Conservation (phyloP, 2,113 vertebrate genomes). For the Pipa parva region DNA sequence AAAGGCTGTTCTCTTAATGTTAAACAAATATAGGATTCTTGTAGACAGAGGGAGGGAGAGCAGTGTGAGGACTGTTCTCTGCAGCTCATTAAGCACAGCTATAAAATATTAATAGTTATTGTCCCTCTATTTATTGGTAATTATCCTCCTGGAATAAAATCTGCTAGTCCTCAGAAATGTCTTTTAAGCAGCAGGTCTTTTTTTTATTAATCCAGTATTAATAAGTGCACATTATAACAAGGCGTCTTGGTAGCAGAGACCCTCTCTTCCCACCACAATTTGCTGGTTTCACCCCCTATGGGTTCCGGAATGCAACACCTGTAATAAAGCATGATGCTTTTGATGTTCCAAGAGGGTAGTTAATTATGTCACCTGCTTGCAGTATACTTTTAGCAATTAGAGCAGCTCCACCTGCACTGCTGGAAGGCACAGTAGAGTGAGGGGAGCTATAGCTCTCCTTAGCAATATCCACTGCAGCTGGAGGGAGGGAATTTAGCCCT, state of each 20-base stretch:
- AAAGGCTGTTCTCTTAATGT: not conserved
- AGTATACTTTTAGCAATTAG: slow-evolving; percentile 21
- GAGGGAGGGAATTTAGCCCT: too few relatives aligned
- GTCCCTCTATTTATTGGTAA: slow-evolving; percentile 69
- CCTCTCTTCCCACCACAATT: not conserved
- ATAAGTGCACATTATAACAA: slow-evolving; percentile 20
- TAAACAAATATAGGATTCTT: slow-evolving; percentile 11
- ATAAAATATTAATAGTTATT: slow-evolving; percentile 73
- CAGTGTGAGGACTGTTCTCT: slow-evolving; percentile 37
- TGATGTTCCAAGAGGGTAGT: slow-evolving; percentile 16
- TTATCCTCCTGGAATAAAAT: slow-evolving; percentile 64
- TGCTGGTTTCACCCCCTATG: not conserved
- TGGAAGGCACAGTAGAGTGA: slow-evolving; percentile 4
- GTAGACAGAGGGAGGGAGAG: slow-evolving; percentile 1
- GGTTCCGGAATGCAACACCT: slow-evolving; percentile 27
- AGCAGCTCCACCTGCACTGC: slow-evolving; percentile 30
- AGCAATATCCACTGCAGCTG: slow-evolving; percentile 2
- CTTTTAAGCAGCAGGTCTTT: slow-evolving; percentile 64
- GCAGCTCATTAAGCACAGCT: slow-evolving; percentile 67
- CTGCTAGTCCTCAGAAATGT: slow-evolving; percentile 62
- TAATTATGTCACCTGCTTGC: slow-evolving; percentile 38
- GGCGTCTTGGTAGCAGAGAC: slow-evolving; percentile 2
- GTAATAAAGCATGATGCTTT: slow-evolving; percentile 28
- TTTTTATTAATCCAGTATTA: slow-evolving; percentile 49
- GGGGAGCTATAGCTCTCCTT: not conserved